Conservation (phyloP, 2,797 vertebrate species). For the Chiroxiphia lanceolata region DNA sequence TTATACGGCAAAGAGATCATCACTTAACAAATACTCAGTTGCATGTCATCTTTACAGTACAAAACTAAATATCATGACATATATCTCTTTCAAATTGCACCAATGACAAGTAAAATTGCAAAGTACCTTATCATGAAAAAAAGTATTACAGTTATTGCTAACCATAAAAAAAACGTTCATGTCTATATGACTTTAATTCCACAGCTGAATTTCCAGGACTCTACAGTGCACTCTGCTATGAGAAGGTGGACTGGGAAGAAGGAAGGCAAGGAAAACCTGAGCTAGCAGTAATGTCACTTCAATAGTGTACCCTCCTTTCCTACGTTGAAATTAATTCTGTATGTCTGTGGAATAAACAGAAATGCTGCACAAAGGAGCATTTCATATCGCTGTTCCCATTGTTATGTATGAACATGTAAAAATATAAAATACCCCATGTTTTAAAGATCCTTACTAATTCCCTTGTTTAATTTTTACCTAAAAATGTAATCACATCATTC, state of each 20-base stretch:
- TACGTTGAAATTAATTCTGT: neutral
- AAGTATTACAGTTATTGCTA: neutral
- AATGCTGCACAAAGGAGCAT: rapidly evolving
- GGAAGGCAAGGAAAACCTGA: neutral
- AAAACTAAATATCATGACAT: neutral
- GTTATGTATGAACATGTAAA: neutral
- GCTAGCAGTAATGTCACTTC: neutral
- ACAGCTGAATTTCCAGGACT: neutral
- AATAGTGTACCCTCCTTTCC: neutral
- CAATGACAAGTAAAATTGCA: neutral
- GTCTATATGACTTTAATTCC: neutral
- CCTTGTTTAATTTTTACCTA: neutral
- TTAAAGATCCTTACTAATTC: neutral
- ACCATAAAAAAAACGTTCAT: neutral
- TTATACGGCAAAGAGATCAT: neutral
- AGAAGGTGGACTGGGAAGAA: neutral
- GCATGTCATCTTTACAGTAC: neutral
- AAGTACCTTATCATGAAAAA: neutral
- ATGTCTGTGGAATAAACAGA: rapidly evolving
- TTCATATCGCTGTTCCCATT: neutral
- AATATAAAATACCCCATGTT: neutral
- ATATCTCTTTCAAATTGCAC: neutral
- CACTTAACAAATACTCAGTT: neutral
- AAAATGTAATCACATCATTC: rapidly evolving
- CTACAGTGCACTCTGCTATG: neutral